A percentile compares a stretch with the other conserved stretches of the same genome.
phyloP scores from a whole-genome alignment of 2,113 vertebrate genomes.

The Pontoporia blainvillei region DNA sequence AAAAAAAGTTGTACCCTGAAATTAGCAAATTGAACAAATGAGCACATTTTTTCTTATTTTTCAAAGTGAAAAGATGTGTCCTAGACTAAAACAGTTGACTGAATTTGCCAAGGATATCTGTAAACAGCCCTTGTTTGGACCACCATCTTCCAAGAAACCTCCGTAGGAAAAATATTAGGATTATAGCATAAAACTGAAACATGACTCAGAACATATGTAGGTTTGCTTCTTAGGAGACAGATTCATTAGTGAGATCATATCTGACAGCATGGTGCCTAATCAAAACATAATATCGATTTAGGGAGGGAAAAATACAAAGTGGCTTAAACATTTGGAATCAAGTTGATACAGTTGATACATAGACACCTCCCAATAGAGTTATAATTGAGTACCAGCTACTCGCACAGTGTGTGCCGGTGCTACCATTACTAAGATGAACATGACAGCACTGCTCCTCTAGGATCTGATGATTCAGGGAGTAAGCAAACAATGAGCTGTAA shows the following conservation, averaged over 20 bases:
- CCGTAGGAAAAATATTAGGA: not conserved
- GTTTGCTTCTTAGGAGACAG: not conserved
- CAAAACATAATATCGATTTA: not conserved
- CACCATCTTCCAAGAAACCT: not conserved
- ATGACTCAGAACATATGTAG: not conserved
- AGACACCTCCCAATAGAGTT: not conserved
- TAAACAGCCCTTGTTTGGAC: not conserved
- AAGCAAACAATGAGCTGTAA: not conserved
- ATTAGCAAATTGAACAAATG: conserved; percentile 45
- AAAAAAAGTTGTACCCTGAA: not conserved
- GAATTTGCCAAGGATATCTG: not conserved
- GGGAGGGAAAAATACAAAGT: not conserved
- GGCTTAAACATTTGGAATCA: not conserved
- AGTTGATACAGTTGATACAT: not conserved
- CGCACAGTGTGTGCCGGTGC: not conserved
- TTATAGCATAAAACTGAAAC: not conserved
- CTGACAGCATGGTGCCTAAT: not conserved
- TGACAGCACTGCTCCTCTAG: not conserved
- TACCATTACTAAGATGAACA: not conserved
- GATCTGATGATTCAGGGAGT: not conserved
- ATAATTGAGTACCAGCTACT: too few species aligned
- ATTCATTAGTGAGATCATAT: not conserved
- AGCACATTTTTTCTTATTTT: conserved; percentile 30
- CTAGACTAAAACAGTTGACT: not conserved
- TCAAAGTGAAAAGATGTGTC: not conserved